These are phyloP conservation scores for Plebejus anna DNA, from an alignment of 2,888 invertebrate genomes.

Conservation along the genomic window DNA sequence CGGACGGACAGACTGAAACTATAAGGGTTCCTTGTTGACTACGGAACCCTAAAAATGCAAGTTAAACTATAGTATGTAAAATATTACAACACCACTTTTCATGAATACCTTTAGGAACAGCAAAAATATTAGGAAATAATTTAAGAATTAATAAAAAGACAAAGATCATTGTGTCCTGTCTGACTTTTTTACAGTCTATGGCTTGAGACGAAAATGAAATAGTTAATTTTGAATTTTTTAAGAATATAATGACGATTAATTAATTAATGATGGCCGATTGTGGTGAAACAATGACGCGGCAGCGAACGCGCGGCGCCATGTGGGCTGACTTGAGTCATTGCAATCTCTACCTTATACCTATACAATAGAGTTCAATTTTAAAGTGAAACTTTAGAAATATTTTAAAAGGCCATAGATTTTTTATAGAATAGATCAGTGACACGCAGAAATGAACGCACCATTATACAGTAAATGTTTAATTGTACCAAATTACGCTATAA, in stretches of 20 bases:
- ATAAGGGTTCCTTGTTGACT: too few relatives aligned
- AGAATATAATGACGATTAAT: constrained; percentile 72
- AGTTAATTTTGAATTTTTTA: constrained; percentile 56
- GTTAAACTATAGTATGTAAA: too few relatives aligned
- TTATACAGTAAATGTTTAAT: not conserved
- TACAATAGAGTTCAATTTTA: not conserved
- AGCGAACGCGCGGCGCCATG: constrained; percentile 47
- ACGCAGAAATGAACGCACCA: constrained; percentile 1
- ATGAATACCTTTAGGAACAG: too few relatives aligned
- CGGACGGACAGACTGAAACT: too few relatives aligned
- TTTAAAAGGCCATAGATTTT: constrained; percentile 3
- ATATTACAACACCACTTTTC: too few relatives aligned
- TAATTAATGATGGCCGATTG: constrained; percentile 67
- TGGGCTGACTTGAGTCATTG: constrained; percentile 40
- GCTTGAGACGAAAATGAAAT: constrained; percentile 57
- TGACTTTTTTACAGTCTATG: constrained; percentile 42
- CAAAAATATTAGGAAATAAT: too few relatives aligned
- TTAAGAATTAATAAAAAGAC: not conserved
- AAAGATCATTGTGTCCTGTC: constrained; percentile 36
- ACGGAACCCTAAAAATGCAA: too few relatives aligned
- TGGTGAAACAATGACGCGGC: constrained; percentile 65
- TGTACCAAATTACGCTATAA: not conserved
- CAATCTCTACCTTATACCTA: constrained; percentile 24
- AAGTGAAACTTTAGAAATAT: not conserved
- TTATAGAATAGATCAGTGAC: constrained; percentile 16